These are phyloP conservation scores for Sthenelais limicola DNA, from an alignment of 2,888 invertebrate species.

Conservation along the genomic window DNA sequence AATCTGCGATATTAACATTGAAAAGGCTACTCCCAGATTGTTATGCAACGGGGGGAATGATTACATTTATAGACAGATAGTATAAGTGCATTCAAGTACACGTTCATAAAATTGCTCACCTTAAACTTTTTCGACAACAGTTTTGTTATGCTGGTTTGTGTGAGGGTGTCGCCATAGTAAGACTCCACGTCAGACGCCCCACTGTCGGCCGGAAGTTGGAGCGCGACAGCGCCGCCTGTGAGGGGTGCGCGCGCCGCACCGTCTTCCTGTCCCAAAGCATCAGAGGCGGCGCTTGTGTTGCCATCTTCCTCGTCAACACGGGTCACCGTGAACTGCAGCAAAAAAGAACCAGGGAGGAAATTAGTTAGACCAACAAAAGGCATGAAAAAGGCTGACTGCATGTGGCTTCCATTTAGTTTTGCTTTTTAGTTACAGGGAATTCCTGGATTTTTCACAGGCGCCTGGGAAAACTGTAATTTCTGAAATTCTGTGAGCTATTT, in stretches of 20 bases:
- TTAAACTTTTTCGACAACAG: conserved; percentile 66
- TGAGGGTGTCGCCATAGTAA: conserved; percentile 55
- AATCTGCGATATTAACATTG: too few species aligned
- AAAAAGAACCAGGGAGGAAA: background rate
- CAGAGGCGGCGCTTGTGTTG: conserved; percentile 4
- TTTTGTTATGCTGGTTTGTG: conserved; percentile 67
- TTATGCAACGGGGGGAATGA: too few species aligned
- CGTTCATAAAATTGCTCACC: conserved; percentile 50
- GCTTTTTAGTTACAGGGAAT: too few species aligned
- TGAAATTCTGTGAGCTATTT: too few species aligned
- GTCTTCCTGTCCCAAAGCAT: background rate
- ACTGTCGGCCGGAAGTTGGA: conserved; percentile 20
- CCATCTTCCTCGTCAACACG: conserved; percentile 34
- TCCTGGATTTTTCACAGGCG: too few species aligned
- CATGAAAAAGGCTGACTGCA: background rate
- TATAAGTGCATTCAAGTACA: too few species aligned
- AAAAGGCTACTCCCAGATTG: too few species aligned
- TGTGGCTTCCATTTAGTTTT: too few species aligned
- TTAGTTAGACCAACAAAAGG: background rate
- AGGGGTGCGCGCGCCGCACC: conserved; percentile 4
- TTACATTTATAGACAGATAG: too few species aligned
- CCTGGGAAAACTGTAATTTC: too few species aligned
- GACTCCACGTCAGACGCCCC: conserved; percentile 43
- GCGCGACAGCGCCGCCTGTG: conserved; percentile 12
- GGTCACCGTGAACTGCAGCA: conserved; percentile 39